Evolutionary conservation across 1,140 invertebrate genomes (phyloP).

Genomic region (Drosophila truncata): DNA sequence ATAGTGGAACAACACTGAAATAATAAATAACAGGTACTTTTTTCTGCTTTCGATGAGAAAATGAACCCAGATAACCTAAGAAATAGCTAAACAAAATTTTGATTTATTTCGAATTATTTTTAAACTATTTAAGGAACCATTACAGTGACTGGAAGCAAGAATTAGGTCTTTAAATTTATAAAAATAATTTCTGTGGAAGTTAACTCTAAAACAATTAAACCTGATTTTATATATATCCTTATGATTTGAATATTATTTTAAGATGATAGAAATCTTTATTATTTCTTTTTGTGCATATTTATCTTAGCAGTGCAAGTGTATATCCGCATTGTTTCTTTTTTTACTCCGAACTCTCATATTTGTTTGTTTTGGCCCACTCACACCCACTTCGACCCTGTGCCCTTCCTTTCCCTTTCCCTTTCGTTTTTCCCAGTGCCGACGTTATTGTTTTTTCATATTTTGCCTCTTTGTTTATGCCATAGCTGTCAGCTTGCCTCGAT

Average conservation of each 20-base stretch:
- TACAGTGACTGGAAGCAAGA: too few species aligned
- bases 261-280: background rate
- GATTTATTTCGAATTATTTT: too few species aligned
- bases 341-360: conserved; percentile 24
- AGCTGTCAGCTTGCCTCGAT: conserved; percentile 47
- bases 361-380: conserved; percentile 10
- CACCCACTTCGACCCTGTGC: conserved; percentile 7
- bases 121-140: too few species aligned
- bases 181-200: too few species aligned
- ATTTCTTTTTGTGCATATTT: background rate
- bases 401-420: conserved; percentile 48
- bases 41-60: background rate
- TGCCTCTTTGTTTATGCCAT: conserved; percentile 35
- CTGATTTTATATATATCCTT: too few species aligned
- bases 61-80: too few species aligned
- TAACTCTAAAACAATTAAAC: too few species aligned
- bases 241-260: background rate
- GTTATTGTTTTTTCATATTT: conserved; percentile 57
- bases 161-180: too few species aligned
- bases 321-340: conserved; percentile 9
- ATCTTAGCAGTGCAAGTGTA: conserved; percentile 2
- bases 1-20: conserved; percentile 25
- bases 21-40: conserved; percentile 3
- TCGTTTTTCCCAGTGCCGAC: conserved; percentile 26
- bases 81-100: too few species aligned